These are phyloP conservation scores for Apotomis capreana DNA, from an alignment of 2,888 invertebrate genomes.

Conservation along the genomic window DNA sequence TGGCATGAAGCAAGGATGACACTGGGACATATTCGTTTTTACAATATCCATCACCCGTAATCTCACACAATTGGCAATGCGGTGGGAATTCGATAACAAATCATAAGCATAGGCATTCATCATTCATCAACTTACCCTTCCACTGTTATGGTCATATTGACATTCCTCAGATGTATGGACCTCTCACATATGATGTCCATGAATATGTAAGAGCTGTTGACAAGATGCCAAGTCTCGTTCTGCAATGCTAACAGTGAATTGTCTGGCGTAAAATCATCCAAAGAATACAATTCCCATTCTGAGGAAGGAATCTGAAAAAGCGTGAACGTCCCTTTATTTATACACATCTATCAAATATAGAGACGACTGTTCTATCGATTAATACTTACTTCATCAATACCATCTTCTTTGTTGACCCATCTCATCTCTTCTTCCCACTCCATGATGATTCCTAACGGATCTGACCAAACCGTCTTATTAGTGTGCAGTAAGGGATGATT, in stretches of 20 bases:
- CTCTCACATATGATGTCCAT: slow-evolving; percentile 74
- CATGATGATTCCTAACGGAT: slow-evolving; percentile 65
- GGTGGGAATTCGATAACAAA: no score
- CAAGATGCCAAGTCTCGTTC: slow-evolving; percentile 65
- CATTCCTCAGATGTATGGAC: slow-evolving; percentile 55
- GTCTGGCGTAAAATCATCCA: slow-evolving; percentile 45
- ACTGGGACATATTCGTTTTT: no score
- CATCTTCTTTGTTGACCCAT: slow-evolving; percentile 56
- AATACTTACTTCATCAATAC: slow-evolving; percentile 53
- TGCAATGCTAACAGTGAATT: slow-evolving; percentile 59
- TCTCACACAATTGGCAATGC: no score
- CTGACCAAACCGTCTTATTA: slow-evolving; percentile 44
- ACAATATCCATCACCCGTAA: no score
- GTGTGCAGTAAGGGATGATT: slow-evolving; percentile 59
- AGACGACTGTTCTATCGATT: background rate
- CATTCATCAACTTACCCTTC: slow-evolving; percentile 57
- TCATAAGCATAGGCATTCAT: no score
- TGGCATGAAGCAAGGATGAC: no score
- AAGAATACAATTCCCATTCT: slow-evolving; percentile 60
- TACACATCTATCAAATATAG: no score
- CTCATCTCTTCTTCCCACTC: slow-evolving; percentile 52
- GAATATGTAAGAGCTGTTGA: slow-evolving; percentile 66
- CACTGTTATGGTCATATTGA: slow-evolving; percentile 58
- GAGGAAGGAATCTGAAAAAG: slow-evolving; percentile 57
- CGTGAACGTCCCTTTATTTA: no score